phyloP scores from a whole-genome alignment of 2,797 vertebrate genomes.

The Pyrocephalus nanus region DNA sequence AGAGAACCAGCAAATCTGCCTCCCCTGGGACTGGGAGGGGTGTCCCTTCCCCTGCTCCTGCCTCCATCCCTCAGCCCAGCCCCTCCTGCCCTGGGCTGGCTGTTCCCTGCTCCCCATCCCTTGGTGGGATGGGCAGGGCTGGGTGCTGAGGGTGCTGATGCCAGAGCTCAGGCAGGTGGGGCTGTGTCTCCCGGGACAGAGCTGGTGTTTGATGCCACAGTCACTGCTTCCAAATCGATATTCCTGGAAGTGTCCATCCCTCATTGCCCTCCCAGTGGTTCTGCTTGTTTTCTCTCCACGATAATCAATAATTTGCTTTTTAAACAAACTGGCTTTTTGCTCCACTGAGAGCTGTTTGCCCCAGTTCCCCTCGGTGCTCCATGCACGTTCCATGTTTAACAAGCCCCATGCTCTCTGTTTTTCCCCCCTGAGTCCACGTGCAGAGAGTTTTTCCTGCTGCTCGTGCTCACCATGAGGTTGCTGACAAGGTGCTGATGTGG shows the following conservation, averaged over 20 bases:
- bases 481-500: background rate
- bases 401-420: background rate
- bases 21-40: background rate
- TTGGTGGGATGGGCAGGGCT: background rate
- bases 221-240: background rate
- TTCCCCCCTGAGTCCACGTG: background rate
- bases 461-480: background rate
- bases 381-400: background rate
- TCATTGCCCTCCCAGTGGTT: background rate
- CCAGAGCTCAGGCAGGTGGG: background rate
- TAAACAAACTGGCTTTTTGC: background rate
- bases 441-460: background rate
- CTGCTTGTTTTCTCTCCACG: background rate
- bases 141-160: background rate
- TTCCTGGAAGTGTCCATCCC: background rate
- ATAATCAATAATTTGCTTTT: background rate
- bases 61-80: background rate
- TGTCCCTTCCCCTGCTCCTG: background rate
- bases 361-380: background rate
- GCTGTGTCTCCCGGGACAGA: background rate
- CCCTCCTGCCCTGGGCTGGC: background rate
- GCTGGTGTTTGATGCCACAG: background rate
- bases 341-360: background rate
- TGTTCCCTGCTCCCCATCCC: background rate
- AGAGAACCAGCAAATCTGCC: background rate